Evolutionary conservation across 2,113 vertebrate genomes (phyloP).

Genomic region (Notarius lentiginosus): DNA sequence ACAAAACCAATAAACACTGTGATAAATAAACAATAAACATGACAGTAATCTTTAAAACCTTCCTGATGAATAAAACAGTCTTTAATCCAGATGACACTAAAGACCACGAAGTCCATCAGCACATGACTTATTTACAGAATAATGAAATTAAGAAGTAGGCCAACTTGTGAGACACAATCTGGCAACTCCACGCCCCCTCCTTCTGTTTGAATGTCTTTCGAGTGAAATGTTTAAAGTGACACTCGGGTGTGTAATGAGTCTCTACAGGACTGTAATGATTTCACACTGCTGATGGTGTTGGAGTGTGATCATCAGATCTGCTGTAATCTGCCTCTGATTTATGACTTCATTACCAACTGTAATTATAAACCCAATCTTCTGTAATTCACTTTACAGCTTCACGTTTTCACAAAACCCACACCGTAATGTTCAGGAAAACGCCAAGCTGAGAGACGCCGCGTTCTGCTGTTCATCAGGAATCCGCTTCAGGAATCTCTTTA

Average conservation of each 20-base stretch:
- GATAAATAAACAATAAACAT: not conserved
- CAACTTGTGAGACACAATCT: not conserved
- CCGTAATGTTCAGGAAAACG: not conserved
- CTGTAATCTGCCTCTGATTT: constrained; percentile 16
- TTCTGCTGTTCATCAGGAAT: not conserved
- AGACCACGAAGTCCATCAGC: not conserved
- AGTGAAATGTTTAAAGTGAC: not conserved
- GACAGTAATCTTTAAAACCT: not conserved
- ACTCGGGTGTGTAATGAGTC: not conserved
- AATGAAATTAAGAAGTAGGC: not conserved
- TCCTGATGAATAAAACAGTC: not conserved
- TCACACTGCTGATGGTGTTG: not conserved
- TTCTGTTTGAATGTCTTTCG: not conserved
- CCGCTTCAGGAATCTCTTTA: not conserved
- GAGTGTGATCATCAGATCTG: not conserved
- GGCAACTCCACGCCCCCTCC: not conserved
- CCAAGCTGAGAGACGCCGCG: not conserved
- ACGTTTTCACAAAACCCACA: not conserved
- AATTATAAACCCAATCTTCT: constrained; percentile 7
- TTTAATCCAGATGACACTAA: not conserved
- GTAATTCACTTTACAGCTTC: constrained; percentile 1
- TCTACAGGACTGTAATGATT: constrained; percentile 9
- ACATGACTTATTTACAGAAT: not conserved
- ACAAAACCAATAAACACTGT: not conserved
- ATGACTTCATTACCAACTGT: constrained; percentile 15